Conservation (phyloP, 2,888 invertebrate genomes). For the Chydorus sphaericus region DNA sequence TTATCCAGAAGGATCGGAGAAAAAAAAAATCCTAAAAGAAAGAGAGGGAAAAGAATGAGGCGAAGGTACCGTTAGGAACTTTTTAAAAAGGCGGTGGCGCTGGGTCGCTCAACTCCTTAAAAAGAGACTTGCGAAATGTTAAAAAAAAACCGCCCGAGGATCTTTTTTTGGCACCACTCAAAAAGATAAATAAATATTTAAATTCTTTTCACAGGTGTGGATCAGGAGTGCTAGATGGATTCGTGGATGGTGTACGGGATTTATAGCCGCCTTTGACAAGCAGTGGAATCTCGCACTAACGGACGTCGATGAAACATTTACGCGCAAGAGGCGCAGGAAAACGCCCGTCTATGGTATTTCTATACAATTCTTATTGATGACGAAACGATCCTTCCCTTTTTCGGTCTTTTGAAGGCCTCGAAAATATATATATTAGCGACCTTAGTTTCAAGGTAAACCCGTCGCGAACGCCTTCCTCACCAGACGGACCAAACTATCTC, state of each 20-base stretch:
- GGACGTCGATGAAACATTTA: conserved; percentile 69
- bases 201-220: conserved; percentile 43
- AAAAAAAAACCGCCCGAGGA: not conserved
- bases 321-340: conserved; percentile 39
- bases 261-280: conserved; percentile 74
- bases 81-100: too few species aligned
- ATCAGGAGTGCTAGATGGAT: conserved; percentile 55
- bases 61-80: not conserved
- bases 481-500: not conserved
- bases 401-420: not conserved
- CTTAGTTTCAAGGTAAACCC: conserved; percentile 5
- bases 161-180: not conserved
- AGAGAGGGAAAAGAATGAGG: not conserved
- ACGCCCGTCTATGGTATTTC: conserved; percentile 16
- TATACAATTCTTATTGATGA: not conserved
- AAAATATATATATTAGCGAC: not conserved
- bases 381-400: not conserved
- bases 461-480: not conserved
- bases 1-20: too few species aligned
- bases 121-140: not conserved
- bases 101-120: conserved; percentile 3
- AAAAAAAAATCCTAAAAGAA: too few species aligned
- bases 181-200: not conserved
- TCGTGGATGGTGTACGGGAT: conserved; percentile 62
- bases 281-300: conserved; percentile 80